A percentile compares a stretch with the other conserved stretches of the same genome.
phyloP scores from a whole-genome alignment of 2,113 vertebrate species.

The Fregetta grallaria region DNA sequence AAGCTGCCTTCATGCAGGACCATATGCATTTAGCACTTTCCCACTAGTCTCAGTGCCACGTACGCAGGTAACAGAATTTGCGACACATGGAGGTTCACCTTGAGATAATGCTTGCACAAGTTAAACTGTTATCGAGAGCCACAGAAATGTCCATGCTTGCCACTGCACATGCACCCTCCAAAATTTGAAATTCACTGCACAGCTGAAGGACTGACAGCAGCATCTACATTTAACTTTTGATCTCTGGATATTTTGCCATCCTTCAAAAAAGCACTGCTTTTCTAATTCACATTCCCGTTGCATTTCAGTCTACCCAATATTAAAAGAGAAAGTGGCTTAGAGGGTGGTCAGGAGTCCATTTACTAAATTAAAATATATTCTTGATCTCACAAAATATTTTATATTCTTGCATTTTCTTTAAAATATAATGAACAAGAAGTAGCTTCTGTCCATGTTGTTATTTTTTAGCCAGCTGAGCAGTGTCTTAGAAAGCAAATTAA shows the following conservation, averaged over 20 bases:
- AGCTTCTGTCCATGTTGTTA: neutral
- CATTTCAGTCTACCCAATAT: neutral
- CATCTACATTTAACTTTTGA: slow-evolving; percentile 40
- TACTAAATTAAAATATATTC: neutral
- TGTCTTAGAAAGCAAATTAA: neutral
- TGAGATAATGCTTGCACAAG: neutral
- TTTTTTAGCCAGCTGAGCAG: neutral
- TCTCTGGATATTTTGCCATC: neutral
- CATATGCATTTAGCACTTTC: neutral
- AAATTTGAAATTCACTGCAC: slow-evolving; percentile 14
- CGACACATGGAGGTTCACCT: neutral
- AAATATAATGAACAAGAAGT: neutral
- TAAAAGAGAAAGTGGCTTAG: neutral
- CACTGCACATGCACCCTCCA: neutral
- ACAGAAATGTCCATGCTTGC: neutral
- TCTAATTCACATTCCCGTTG: neutral
- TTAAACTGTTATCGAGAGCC: neutral
- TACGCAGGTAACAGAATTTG: neutral
- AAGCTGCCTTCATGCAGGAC: neutral
- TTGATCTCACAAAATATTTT: neutral
- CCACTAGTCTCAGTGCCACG: neutral
- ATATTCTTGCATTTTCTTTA: neutral
- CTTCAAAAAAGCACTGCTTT: neutral
- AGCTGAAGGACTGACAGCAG: neutral
- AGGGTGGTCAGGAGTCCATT: neutral